These are phyloP conservation scores for Galaxea fascicularis DNA, from an alignment of 92 coral and sea anemone species.

Conservation along the genomic window DNA sequence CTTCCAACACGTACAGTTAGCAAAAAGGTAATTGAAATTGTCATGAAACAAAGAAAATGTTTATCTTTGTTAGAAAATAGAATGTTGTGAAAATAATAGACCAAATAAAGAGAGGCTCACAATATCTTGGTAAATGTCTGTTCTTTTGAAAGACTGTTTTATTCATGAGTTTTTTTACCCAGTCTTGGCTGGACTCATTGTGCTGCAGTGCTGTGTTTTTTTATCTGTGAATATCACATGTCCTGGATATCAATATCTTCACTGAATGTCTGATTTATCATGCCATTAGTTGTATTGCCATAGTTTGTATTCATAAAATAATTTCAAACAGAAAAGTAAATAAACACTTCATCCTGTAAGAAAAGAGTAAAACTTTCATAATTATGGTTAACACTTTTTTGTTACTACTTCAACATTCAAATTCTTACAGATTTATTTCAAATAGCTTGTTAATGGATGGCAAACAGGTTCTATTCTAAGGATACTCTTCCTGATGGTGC, in stretches of 20 bases:
- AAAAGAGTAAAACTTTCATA: background rate
- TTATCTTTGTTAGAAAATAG: background rate
- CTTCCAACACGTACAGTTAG: slow-evolving; percentile 91
- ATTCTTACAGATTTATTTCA: background rate
- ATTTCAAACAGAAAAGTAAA: too few relatives aligned
- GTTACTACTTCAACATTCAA: background rate
- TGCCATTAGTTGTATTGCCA: background rate
- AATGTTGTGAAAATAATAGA: background rate
- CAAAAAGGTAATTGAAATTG: slow-evolving; percentile 65
- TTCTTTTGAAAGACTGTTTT: background rate
- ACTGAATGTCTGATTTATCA: background rate
- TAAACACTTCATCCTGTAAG: background rate
- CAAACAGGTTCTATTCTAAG: background rate
- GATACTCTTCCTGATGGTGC: background rate
- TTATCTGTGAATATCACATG: background rate
- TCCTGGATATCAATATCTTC: background rate
- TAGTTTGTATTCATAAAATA: too few relatives aligned
- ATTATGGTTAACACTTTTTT: background rate
- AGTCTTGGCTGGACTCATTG: background rate
- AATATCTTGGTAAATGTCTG: background rate
- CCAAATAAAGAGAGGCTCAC: background rate
- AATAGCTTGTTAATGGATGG: background rate
- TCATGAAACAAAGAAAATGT: background rate
- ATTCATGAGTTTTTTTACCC: background rate
- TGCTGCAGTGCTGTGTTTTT: background rate